These are phyloP conservation scores for Xiphophorus maculatus DNA, from an alignment of 2,113 vertebrate species.

Conservation along the genomic window DNA sequence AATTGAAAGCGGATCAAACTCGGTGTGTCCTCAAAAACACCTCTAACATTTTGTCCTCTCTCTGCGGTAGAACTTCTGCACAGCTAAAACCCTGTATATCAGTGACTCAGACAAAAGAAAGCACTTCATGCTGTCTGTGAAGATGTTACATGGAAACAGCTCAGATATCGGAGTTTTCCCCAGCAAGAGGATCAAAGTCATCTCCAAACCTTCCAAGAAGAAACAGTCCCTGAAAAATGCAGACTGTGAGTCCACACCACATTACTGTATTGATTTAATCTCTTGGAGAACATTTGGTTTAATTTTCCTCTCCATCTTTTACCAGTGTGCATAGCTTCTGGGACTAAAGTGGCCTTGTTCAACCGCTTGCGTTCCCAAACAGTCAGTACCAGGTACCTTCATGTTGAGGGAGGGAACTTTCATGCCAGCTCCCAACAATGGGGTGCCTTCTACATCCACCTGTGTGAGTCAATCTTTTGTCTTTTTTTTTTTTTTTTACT, in stretches of 20 bases:
- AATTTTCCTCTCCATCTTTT: background rate
- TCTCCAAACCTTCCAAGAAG: conserved; percentile 98
- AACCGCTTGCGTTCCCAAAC: conserved; percentile 97
- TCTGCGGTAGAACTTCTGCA: conserved; percentile 90
- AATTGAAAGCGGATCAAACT: conserved; percentile 24
- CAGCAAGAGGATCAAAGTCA: conserved; percentile 97
- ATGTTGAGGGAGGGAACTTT: conserved; percentile 98
- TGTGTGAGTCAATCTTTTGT: conserved; percentile 83
- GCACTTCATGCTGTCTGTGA: conserved; percentile 98
- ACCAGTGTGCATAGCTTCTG: conserved; percentile 96
- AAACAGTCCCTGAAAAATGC: conserved; percentile 98
- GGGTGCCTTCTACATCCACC: conserved; percentile 97
- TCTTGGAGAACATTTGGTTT: background rate
- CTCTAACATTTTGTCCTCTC: conserved; percentile 5
- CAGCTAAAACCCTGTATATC: conserved; percentile 97
- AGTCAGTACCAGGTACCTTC: conserved; percentile 96
- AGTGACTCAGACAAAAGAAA: conserved; percentile 97
- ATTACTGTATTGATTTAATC: background rate
- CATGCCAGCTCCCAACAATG: conserved; percentile 98
- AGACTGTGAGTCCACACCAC: conserved; percentile 84
- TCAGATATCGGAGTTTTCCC: conserved; percentile 96
- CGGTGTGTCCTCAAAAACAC: background rate
- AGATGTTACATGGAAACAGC: conserved; percentile 97
- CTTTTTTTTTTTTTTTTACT: background rate
- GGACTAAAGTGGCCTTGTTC: conserved; percentile 97